Percentiles rank a stretch among this genome's conserved stretches.
Conservation (phyloP, 2,888 invertebrate genomes). For the Mythimna loreyi region DNA sequence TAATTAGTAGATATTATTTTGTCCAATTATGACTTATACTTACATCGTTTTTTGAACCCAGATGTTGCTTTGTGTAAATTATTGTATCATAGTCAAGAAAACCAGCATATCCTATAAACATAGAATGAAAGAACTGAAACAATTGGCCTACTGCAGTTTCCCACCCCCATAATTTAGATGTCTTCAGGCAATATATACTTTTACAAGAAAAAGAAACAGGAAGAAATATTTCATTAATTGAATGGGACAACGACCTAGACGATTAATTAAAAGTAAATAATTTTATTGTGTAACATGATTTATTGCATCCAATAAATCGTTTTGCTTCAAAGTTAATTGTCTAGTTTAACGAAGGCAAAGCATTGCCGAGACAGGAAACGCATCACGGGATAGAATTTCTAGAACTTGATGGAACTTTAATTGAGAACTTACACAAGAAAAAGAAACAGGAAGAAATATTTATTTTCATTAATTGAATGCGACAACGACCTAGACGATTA, state of each 20-base stretch:
- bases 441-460: background rate
- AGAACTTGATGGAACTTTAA: slow-evolving; percentile 41
- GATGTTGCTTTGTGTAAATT: too few species aligned
- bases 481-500: background rate
- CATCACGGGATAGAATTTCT: slow-evolving; percentile 49
- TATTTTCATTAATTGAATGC: background rate
- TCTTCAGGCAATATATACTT: too few species aligned
- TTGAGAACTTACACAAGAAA: too few species aligned
- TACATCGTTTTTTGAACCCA: too few species aligned
- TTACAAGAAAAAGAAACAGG: background rate
- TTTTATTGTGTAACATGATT: slow-evolving; percentile 2
- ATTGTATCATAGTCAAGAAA: too few species aligned
- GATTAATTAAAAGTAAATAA: slow-evolving; percentile 2
- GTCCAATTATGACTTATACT: too few species aligned
- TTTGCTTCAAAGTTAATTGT: slow-evolving; percentile 38
- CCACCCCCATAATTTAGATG: too few species aligned
- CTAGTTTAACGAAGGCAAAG: slow-evolving; percentile 4
- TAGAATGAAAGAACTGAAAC: too few species aligned
- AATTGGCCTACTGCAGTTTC: too few species aligned
- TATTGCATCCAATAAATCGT: slow-evolving; percentile 1
- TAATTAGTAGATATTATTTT: too few species aligned
- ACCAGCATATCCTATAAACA: too few species aligned
- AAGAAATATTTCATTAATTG: background rate
- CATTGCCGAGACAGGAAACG: slow-evolving; percentile 36
- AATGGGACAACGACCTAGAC: background rate